Evolutionary conservation across 1,140 invertebrate genomes (phyloP).

Genomic region (Ditylenchus dipsaci): DNA sequence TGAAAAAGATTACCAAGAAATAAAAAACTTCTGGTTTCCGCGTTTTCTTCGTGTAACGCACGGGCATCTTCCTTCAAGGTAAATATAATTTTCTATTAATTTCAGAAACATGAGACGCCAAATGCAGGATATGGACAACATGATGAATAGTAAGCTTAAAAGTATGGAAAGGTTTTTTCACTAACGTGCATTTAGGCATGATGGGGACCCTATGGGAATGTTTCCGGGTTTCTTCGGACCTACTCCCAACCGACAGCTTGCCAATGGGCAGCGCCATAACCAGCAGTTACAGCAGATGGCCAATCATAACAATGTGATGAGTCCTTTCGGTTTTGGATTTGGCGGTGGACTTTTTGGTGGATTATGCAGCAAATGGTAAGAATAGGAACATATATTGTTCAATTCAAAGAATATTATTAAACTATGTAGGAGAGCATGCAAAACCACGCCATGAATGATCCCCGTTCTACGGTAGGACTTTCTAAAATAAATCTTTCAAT

Average conservation of each 20-base stretch:
- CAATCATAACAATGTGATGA: slow-evolving; percentile 25
- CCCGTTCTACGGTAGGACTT: slow-evolving; percentile 39
- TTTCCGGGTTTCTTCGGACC: background rate
- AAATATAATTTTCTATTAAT: slow-evolving; percentile 22
- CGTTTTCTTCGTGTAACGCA: too few relatives aligned
- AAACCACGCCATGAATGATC: slow-evolving; percentile 42
- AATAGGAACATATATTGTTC: background rate
- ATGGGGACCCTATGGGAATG: slow-evolving; percentile 37
- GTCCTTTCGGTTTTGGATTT: slow-evolving; percentile 45
- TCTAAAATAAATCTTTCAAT: too few relatives aligned
- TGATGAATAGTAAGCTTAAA: slow-evolving; percentile 40
- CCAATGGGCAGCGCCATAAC: background rate
- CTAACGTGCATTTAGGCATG: slow-evolving; percentile 17
- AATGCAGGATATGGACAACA: slow-evolving; percentile 45
- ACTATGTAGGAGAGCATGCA: slow-evolving; percentile 28
- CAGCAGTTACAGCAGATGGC: slow-evolving; percentile 37
- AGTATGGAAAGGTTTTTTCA: background rate
- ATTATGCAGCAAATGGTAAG: slow-evolving; percentile 43
- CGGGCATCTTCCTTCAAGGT: too few relatives aligned
- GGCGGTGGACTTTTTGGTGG: slow-evolving; percentile 37
- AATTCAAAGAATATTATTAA: background rate
- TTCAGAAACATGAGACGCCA: slow-evolving; percentile 51
- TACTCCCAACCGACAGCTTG: background rate
- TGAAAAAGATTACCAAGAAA: background rate
- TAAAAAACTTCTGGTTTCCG: too few relatives aligned